These are phyloP conservation scores for Chloroceryle inda DNA, from an alignment of 2,797 vertebrate genomes.

Conservation along the genomic window DNA sequence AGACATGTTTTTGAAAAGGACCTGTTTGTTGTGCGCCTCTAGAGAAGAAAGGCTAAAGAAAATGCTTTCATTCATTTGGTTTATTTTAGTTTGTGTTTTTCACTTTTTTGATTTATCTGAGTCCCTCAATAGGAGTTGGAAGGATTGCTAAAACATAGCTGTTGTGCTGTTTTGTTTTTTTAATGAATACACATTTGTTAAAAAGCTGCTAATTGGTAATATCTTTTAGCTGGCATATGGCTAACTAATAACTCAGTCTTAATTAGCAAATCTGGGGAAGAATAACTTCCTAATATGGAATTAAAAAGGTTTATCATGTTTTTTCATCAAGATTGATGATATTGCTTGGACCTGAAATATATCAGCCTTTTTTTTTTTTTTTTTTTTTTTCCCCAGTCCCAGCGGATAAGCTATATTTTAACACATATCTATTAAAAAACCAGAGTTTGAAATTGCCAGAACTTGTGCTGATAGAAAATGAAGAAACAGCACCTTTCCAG, in stretches of 20 bases:
- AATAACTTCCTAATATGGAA: constrained; percentile 66
- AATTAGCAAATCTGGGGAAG: constrained; percentile 69
- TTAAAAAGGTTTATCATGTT: constrained; percentile 55
- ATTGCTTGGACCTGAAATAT: constrained; percentile 26
- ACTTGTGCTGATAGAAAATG: not conserved
- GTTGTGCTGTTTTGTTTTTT: not conserved
- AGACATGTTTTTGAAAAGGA: not conserved
- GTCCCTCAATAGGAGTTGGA: not conserved
- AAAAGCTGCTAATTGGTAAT: constrained; percentile 53
- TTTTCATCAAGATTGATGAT: constrained; percentile 51
- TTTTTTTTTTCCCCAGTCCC: not conserved
- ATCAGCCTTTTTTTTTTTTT: constrained; percentile 24
- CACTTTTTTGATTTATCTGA: not conserved
- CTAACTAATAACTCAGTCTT: constrained; percentile 86
- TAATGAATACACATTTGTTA: constrained; percentile 5
- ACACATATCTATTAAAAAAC: not conserved
- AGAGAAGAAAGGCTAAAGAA: not conserved
- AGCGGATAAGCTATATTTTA: not conserved
- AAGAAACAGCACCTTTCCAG: not conserved
- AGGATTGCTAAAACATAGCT: constrained; percentile 4
- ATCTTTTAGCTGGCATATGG: constrained; percentile 80
- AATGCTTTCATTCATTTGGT: not conserved
- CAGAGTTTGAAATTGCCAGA: not conserved
- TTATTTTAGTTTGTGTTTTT: constrained; percentile 6
- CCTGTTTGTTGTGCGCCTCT: not conserved